Conservation (phyloP, 2,797 vertebrate genomes). For the Myiothlypis coronata region DNA sequence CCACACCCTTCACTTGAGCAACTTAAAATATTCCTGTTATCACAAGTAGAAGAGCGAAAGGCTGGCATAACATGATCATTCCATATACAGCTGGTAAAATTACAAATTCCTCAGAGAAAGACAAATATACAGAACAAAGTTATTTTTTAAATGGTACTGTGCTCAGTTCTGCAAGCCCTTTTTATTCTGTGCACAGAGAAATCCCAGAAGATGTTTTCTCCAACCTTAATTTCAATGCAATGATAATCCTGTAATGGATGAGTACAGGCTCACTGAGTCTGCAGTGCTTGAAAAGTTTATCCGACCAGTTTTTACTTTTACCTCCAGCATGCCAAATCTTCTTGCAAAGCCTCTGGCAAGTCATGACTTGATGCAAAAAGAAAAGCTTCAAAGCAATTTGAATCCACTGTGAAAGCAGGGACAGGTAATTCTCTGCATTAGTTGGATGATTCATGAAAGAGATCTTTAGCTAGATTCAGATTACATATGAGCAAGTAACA, state of each 20-base stretch:
- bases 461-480: background rate
- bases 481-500: background rate
- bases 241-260: constrained; percentile 1
- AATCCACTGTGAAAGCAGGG: background rate
- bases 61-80: background rate
- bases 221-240: background rate
- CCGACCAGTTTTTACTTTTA: background rate
- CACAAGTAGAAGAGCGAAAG: background rate
- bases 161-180: background rate
- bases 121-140: background rate
- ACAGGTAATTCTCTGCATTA: background rate
- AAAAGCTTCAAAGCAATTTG: constrained; percentile 49
- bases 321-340: background rate
- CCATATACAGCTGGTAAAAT: background rate
- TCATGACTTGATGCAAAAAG: background rate
- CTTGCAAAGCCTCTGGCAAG: constrained; percentile 20
- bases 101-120: background rate
- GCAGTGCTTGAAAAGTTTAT: background rate
- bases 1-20: background rate
- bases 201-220: background rate
- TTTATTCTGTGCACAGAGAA: background rate
- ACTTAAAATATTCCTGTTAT: background rate
- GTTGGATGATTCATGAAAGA: background rate
- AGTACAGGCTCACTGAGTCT: background rate
- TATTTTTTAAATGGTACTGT: background rate